A percentile compares a stretch with the other conserved stretches of the same genome.
These are phyloP conservation scores for Matsumurasca onukii DNA, from an alignment of 1,140 invertebrate species.

Conservation along the genomic window DNA sequence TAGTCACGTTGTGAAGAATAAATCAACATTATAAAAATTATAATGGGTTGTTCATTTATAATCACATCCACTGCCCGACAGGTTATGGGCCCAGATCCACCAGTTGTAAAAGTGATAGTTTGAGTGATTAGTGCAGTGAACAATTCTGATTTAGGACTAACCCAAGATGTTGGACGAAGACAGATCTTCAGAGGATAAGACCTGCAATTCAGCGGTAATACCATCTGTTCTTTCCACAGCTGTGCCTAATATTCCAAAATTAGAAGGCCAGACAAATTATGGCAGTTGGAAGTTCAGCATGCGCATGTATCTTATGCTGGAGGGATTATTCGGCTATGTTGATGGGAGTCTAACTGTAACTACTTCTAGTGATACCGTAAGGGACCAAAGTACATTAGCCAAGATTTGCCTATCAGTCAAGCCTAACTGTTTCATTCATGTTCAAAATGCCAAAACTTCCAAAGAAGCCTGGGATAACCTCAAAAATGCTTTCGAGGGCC, in stretches of 20 bases:
- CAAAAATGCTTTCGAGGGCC: not conserved
- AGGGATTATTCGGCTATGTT: not conserved
- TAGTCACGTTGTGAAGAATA: no score
- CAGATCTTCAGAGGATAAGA: not conserved
- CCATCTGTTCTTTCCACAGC: not conserved
- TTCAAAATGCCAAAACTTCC: not conserved
- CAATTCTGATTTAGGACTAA: not conserved
- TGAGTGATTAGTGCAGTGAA: not conserved
- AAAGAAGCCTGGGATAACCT: not conserved
- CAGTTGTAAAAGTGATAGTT: not conserved
- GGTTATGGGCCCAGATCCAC: not conserved
- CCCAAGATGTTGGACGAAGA: not conserved
- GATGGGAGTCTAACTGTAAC: not conserved
- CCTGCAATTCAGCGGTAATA: not conserved
- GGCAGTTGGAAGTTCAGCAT: not conserved
- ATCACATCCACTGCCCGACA: no score
- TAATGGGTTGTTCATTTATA: no score
- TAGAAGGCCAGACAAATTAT: not conserved
- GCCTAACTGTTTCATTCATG: not conserved
- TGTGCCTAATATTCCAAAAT: not conserved
- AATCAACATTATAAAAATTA: no score
- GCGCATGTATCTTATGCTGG: not conserved
- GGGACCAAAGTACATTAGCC: no score
- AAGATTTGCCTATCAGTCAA: no score
- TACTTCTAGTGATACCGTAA: no score